phyloP scores from a whole-genome alignment of 2,888 invertebrate genomes.

The Eugnorisma glareosa region DNA sequence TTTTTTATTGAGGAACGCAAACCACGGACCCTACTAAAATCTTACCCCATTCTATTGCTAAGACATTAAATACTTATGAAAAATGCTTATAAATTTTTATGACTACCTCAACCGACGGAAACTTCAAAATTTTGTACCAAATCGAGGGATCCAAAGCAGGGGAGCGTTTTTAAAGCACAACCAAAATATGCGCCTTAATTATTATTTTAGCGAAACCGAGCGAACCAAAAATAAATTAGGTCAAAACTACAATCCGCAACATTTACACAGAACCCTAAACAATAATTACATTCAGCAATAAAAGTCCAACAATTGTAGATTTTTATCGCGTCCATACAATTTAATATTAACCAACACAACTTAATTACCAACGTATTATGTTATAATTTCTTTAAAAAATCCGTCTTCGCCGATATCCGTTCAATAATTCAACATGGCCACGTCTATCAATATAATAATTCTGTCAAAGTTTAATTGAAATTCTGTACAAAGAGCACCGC shows the following conservation, averaged over 20 bases:
- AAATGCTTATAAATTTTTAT: not conserved
- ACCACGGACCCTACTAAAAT: not conserved
- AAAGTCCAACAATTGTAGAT: slow-evolving; percentile 64
- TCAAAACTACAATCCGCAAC: slow-evolving; percentile 18
- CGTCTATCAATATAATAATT: slow-evolving; percentile 89
- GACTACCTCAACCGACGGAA: not conserved
- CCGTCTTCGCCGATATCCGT: slow-evolving; percentile 65
- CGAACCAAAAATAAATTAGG: not conserved
- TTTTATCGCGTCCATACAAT: slow-evolving; percentile 62
- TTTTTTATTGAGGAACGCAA: not conserved
- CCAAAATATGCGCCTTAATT: not conserved
- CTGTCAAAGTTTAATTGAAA: slow-evolving; percentile 90
- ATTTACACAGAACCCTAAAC: slow-evolving; percentile 40
- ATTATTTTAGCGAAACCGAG: not conserved
- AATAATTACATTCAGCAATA: slow-evolving; percentile 57
- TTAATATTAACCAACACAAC: slow-evolving; percentile 62
- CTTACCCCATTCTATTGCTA: not conserved
- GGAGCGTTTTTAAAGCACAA: not conserved
- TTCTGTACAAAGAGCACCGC: slow-evolving; percentile 83
- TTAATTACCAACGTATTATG: slow-evolving; percentile 65
- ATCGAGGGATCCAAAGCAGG: not conserved
- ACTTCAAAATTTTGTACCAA: not conserved
- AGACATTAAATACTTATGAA: not conserved
- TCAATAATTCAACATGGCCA: slow-evolving; percentile 85
- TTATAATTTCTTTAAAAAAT: slow-evolving; percentile 66